Evolutionary conservation across 2,888 invertebrate genomes (phyloP).

Genomic region (Drosophila rubida): DNA sequence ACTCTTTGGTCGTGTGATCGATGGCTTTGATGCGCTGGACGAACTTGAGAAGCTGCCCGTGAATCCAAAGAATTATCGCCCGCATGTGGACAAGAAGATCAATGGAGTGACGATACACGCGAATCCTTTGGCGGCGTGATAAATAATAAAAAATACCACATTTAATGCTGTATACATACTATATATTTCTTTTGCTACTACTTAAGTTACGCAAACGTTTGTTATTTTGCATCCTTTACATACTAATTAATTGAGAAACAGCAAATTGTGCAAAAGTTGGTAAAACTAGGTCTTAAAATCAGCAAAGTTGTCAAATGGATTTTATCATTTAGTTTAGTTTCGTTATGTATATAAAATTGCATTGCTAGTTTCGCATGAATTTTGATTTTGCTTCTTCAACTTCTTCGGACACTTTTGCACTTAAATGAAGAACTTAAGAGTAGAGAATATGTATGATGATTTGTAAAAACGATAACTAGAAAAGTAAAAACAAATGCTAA

Average conservation of each 20-base stretch:
- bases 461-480: slow-evolving; percentile 63
- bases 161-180: slow-evolving; percentile 12
- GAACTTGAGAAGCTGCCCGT: slow-evolving; percentile 97
- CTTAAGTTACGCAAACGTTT: slow-evolving; percentile 54
- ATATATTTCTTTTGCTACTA: slow-evolving; percentile 57
- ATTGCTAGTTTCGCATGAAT: slow-evolving; percentile 62
- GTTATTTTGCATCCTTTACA: slow-evolving; percentile 48
- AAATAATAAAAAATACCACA: slow-evolving; percentile 42
- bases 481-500: slow-evolving; percentile 76
- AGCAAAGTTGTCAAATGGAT: slow-evolving; percentile 57
- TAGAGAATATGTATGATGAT: slow-evolving; percentile 61
- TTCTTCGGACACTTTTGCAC: slow-evolving; percentile 58
- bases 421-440: slow-evolving; percentile 58
- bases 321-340: slow-evolving; percentile 22
- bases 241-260: slow-evolving; percentile 75
- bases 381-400: slow-evolving; percentile 36
- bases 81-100: slow-evolving; percentile 94
- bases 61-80: slow-evolving; percentile 96
- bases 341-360: slow-evolving; percentile 61
- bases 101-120: slow-evolving; percentile 98
- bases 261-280: slow-evolving; percentile 70
- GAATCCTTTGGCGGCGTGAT: slow-evolving; percentile 95
- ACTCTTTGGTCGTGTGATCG: slow-evolving; percentile 98
- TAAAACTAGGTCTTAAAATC: slow-evolving; percentile 56
- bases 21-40: slow-evolving; percentile 97